Evolutionary conservation across 1,140 invertebrate species (phyloP), one percentile per base, ranked within the genome.

Genomic region (Saccostrea glomerata): DNA sequence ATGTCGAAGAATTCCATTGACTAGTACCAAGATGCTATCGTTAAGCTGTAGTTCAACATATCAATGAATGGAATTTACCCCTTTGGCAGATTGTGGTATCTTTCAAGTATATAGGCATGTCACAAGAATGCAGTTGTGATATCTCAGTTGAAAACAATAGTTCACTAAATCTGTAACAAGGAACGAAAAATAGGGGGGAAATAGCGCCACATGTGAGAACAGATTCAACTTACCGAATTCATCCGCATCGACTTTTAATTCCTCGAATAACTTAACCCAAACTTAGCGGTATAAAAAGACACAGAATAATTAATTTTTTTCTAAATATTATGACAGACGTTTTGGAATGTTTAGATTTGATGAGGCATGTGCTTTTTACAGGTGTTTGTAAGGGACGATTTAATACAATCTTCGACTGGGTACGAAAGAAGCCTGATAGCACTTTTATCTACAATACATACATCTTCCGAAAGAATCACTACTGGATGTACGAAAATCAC

Each of bases 401-500:
- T 88, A 93, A 94, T 87, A 95, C 94, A 1, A 93, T 95, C 5
- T 95, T 95, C 85, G 95, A 96, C 90, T 95, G 95, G 93, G 93
- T 96, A 11, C 86, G 95, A 15, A 92, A 92, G 73, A 90, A 93
- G 11, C 92, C 92, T 0, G 94, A 95, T 90, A 94, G 93, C 30
- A 89, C 91, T 25, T 93, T 94, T 47, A 94, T 95, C 58, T 96
- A 94, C 90, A 96, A 95, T 89, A 95, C 95, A 11, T 96, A 94
- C 92, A 95, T 96, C 91, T 95, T 96, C 92, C 93, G 95, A 6
- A 92, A 91, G 12, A 93, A 95, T 88, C 92, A 93, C 63, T 95
- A 95, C 90, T 96, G 95, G 95, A 95, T 95, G 95, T 96, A 96
- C 87, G 95, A 95, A 86, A 96, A 96, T 89, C 93, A 94, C 82